These are phyloP conservation scores for Tipula helvola DNA, from an alignment of 2,888 invertebrate species.

Conservation along the genomic window DNA sequence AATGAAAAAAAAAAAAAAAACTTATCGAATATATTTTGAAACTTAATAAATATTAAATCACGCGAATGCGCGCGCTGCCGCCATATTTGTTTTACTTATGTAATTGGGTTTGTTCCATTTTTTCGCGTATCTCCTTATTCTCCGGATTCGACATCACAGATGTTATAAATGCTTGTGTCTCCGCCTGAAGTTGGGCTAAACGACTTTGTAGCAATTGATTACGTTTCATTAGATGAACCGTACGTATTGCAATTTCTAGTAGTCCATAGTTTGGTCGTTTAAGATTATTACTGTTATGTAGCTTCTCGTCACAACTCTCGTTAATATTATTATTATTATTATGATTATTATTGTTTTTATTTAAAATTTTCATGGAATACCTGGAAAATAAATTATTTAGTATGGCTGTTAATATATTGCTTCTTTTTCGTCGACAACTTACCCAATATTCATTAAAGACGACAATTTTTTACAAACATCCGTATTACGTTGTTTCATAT, in stretches of 20 bases:
- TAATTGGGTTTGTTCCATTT: constrained; percentile 15
- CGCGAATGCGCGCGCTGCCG: too few relatives aligned
- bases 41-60: neutral
- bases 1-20: neutral
- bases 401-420: neutral
- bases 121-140: constrained; percentile 28
- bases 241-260: constrained; percentile 48
- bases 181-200: constrained; percentile 44
- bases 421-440: neutral
- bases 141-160: constrained; percentile 43
- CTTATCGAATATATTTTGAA: neutral
- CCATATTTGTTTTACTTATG: neutral
- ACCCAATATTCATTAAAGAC: neutral
- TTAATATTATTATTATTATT: neutral
- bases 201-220: constrained; percentile 48
- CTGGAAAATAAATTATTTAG: neutral
- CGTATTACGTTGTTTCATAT: neutral
- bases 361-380: neutral
- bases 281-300: neutral
- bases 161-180: constrained; percentile 48
- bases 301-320: neutral
- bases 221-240: constrained; percentile 47
- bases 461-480: neutral
- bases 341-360: neutral
- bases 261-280: constrained; percentile 34